Evolutionary conservation across 2,113 vertebrate genomes (phyloP).

Genomic region (Gallinago jamesoni): DNA sequence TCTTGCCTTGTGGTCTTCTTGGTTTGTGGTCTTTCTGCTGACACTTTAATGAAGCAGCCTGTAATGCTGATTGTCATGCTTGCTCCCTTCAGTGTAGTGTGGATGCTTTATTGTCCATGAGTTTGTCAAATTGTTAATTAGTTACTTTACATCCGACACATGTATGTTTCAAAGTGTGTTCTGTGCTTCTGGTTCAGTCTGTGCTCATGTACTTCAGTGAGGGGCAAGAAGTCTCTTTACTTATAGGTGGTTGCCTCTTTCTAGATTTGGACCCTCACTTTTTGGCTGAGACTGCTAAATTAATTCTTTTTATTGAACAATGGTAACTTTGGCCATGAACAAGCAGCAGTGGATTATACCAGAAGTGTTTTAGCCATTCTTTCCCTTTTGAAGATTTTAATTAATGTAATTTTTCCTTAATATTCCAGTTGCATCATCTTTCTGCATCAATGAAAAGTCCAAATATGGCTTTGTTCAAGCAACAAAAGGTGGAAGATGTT

Average conservation of each 20-base stretch:
- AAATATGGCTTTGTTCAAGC: constrained; percentile 92
- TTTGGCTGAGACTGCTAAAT: background rate
- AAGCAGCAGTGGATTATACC: background rate
- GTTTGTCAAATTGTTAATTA: background rate
- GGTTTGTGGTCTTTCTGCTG: background rate
- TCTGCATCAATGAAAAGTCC: constrained; percentile 82
- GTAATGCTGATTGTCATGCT: background rate
- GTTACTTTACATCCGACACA: background rate
- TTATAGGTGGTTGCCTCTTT: background rate
- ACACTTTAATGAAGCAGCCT: background rate
- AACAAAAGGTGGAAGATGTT: constrained; percentile 91
- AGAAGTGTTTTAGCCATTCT: background rate
- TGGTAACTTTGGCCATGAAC: background rate
- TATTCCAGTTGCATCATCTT: constrained; percentile 39
- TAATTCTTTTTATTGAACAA: background rate
- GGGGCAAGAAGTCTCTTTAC: background rate
- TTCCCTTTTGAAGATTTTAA: background rate
- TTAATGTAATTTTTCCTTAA: background rate
- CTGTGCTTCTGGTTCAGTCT: background rate
- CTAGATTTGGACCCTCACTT: background rate
- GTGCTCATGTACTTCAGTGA: background rate
- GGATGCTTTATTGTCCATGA: background rate
- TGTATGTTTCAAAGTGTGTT: background rate
- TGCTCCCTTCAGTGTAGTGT: background rate
- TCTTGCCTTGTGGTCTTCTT: background rate